Evolutionary conservation across 2,888 invertebrate genomes (phyloP), one percentile per base, ranked within the genome.

Genomic region (Amphipyra tragopoginis): DNA sequence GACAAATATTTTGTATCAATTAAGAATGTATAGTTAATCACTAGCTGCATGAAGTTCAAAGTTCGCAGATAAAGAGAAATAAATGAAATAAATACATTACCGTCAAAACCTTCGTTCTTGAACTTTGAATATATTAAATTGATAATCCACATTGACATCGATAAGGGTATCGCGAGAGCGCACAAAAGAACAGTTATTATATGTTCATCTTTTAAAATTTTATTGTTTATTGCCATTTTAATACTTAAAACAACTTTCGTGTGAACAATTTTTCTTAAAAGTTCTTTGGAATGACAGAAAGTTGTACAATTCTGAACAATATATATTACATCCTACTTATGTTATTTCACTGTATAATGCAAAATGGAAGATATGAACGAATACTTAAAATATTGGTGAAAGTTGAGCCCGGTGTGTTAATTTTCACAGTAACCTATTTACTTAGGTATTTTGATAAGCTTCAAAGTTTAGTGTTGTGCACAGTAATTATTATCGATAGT

Each of bases 91-190:
- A 39, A 64, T 57, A 60, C 36, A 15, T 86, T 89, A 96, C 96
- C 96, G 82, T 96, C 96, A 77, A 93, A 93, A 51, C 95, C 95
- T 58, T 93, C 89, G 44, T 92, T 90, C 39, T 92, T 67, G 59
- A 96, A 89, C 79, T 95, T 96, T 0, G 96, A 95, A 84, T 97
- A 96, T n/a, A 96, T 92, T 73, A 97, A 91, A 88, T 97, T 97
- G 21, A 96, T 95, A 70, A 96, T 95, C 97, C 97, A 97, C 93
- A 97, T 95, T 26, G 97, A 95, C 93, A 97, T 96, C 0, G 97
- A 97, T n/a, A 97, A 79, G 7, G 97, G 97, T 81, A 97, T 96
- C 2, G 97, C 96, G 65, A 97, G 90, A 5, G 96, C 96, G 81
- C 96, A 96, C 36, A 97, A 86, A 2, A 97, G 81, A 42, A 97